These are phyloP conservation scores for Caenorhabditis sp. DNA, from an alignment of 2,888 invertebrate genomes.

Conservation along the genomic window DNA sequence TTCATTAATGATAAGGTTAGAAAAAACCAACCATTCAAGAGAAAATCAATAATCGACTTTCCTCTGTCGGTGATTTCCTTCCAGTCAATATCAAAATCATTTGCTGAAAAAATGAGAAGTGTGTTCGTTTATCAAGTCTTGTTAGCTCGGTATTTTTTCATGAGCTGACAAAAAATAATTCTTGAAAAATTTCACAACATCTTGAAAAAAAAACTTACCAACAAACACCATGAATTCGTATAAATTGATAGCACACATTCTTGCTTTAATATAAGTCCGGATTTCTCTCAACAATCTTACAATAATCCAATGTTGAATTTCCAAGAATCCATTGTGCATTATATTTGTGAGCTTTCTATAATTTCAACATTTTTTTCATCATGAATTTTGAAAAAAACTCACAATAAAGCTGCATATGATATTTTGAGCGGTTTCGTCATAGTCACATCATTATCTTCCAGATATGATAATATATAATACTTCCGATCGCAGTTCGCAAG, in stretches of 20 bases:
- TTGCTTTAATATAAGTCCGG: neutral
- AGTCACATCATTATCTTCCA: neutral
- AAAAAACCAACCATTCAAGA: neutral
- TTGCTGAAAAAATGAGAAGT: slow-evolving; percentile 7
- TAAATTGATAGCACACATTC: neutral
- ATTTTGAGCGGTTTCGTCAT: neutral
- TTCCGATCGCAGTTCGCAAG: slow-evolving; percentile 1
- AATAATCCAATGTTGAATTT: neutral
- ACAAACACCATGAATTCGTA: neutral
- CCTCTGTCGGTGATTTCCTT: neutral
- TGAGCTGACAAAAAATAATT: no score
- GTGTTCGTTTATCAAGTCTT: no score
- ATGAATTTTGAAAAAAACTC: neutral
- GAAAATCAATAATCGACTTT: neutral
- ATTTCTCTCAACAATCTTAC: neutral
- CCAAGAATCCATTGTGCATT: neutral
- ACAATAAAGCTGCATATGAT: neutral
- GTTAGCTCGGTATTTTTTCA: no score
- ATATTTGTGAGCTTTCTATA: neutral
- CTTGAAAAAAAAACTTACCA: slow-evolving; percentile 1
- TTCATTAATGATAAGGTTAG: neutral
- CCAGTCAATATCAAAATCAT: slow-evolving; percentile 3
- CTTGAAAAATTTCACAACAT: no score
- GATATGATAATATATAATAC: slow-evolving; percentile 8
- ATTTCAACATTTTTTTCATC: neutral